These are phyloP conservation scores for Palaemon carinicauda DNA, from an alignment of 1,140 invertebrate genomes.

Conservation along the genomic window DNA sequence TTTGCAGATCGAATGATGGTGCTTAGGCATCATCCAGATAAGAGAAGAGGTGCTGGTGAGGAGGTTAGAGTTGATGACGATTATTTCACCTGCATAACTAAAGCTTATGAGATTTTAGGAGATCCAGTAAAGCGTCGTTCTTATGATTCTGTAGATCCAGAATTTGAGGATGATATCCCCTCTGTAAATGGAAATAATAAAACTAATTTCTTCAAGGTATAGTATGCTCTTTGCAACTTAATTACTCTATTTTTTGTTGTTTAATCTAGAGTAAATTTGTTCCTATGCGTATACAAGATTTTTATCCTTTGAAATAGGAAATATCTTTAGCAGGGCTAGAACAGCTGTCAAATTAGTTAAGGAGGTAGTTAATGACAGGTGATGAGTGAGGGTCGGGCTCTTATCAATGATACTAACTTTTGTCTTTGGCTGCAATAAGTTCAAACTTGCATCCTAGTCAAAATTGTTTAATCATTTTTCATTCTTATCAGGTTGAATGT, in stretches of 20 bases:
- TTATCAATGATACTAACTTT: no score
- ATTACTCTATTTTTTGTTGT: background rate
- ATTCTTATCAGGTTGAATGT: no score
- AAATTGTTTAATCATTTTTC: no score
- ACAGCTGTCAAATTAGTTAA: no score
- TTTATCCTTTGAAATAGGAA: no score
- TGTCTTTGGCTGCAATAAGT: no score
- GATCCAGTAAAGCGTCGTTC: constrained; percentile 82
- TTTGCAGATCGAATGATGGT: constrained; percentile 82
- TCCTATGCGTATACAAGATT: no score
- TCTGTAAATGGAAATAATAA: constrained; percentile 75
- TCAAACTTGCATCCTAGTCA: no score
- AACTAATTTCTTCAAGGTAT: constrained; percentile 82
- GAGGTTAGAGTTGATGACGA: constrained; percentile 86
- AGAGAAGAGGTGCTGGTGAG: constrained; percentile 87
- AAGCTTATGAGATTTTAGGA: constrained; percentile 91
- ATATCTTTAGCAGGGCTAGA: no score
- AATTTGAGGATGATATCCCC: constrained; percentile 91
- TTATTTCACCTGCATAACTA: constrained; percentile 99
- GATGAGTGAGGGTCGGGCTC: no score
- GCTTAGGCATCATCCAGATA: constrained; percentile 96
- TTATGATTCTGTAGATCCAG: constrained; percentile 96
- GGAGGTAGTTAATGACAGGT: no score
- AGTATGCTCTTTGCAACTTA: background rate
- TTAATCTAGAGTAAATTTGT: no score